A percentile compares a stretch with the other conserved stretches of the same genome.
Conservation (phyloP, 1,140 invertebrate genomes). For the Spodoptera frugiperda region DNA sequence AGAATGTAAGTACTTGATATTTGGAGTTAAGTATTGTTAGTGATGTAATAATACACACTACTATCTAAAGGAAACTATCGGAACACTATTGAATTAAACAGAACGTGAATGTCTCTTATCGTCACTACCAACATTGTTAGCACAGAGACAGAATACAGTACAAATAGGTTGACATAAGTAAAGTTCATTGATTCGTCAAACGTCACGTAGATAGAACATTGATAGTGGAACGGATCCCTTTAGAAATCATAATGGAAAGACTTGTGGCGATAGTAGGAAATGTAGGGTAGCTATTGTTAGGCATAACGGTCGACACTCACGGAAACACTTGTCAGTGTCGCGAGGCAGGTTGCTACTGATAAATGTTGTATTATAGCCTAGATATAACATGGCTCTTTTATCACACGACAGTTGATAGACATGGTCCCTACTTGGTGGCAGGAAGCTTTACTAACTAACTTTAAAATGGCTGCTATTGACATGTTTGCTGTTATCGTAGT, state of each 20-base stretch:
- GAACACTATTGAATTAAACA: not conserved
- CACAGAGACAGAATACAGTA: not conserved
- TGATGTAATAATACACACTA: not conserved
- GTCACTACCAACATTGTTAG: not conserved
- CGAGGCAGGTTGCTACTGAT: constrained; percentile 59
- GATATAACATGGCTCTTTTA: constrained; percentile 35
- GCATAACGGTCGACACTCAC: constrained; percentile 71
- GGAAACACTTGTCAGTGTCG: constrained; percentile 82
- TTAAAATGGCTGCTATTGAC: constrained; percentile 23
- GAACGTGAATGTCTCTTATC: not conserved
- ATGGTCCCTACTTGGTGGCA: not conserved
- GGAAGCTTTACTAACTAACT: constrained; percentile 18
- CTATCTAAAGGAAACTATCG: constrained; percentile 1
- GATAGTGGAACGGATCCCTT: constrained; percentile 70
- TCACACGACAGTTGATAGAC: constrained; percentile 28
- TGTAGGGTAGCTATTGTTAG: constrained; percentile 75
- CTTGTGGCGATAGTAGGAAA: constrained; percentile 71
- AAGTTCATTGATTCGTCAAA: constrained; percentile 50
- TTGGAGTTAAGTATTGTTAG: too few species aligned
- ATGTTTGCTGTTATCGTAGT: constrained; percentile 12
- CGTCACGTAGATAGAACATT: constrained; percentile 67
- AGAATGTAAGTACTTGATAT: too few species aligned
- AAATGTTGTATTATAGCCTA: constrained; percentile 59
- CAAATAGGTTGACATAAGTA: constrained; percentile 35
- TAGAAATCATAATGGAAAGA: constrained; percentile 77